Evolutionary conservation across 2,797 vertebrate species (phyloP).

Genomic region (Fringilla coelebs): DNA sequence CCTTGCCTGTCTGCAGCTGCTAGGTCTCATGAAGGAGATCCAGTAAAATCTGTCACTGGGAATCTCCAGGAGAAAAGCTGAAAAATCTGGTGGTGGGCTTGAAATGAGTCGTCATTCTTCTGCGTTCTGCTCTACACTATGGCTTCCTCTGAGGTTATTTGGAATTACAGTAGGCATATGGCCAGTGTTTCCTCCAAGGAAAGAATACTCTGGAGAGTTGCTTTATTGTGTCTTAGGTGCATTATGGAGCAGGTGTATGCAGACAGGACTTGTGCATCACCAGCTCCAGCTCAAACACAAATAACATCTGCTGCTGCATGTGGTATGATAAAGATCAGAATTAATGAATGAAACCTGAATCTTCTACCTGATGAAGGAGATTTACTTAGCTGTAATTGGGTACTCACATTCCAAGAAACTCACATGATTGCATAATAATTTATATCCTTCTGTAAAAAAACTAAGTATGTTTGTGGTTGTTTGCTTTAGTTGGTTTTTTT

Average conservation of each 20-base stretch:
- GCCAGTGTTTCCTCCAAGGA: background rate
- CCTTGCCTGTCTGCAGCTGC: background rate
- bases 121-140: background rate
- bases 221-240: background rate
- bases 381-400: background rate
- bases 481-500: background rate
- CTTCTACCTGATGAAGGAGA: background rate
- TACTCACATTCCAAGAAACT: background rate
- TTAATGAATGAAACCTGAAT: background rate
- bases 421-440: background rate
- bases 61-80: background rate
- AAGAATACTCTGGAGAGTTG: background rate
- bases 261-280: background rate
- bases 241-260: background rate
- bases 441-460: background rate
- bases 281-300: background rate
- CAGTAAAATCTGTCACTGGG: background rate
- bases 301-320: slow-evolving; percentile 14
- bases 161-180: background rate
- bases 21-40: background rate
- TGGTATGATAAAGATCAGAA: background rate
- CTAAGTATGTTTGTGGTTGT: background rate
- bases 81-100: background rate
- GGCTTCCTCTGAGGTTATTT: background rate
- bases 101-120: background rate